Evolutionary conservation across 2,113 vertebrate genomes (phyloP).

Genomic region (Hemiscyllium ocellatum): DNA sequence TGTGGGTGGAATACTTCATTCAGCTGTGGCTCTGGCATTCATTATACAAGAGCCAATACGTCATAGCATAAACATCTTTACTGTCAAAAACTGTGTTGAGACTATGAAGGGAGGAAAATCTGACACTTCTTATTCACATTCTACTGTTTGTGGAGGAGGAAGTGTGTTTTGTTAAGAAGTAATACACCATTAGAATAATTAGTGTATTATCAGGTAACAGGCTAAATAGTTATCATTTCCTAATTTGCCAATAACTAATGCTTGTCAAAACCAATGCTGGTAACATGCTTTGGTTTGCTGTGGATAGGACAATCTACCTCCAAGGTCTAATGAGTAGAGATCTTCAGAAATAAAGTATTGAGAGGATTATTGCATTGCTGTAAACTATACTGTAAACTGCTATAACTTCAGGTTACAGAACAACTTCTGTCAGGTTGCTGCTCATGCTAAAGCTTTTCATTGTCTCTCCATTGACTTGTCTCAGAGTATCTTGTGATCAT

Average conservation of each 20-base stretch:
- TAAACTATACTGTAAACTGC: no score
- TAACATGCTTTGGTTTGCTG: no score
- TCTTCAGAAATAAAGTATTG: no score
- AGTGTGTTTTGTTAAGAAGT: background rate
- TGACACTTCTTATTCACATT: background rate
- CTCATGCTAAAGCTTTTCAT: no score
- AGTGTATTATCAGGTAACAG: background rate
- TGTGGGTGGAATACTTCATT: constrained; percentile 28
- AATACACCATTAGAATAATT: background rate
- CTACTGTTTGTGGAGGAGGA: background rate
- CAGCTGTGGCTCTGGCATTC: background rate
- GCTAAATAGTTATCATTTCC: background rate
- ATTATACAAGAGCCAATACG: background rate
- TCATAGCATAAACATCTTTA: constrained; percentile 1
- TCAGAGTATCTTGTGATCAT: no score
- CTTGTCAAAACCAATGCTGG: background rate
- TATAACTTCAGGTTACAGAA: no score
- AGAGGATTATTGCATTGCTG: no score
- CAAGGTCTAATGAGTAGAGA: no score
- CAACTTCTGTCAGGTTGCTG: no score
- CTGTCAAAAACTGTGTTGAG: background rate
- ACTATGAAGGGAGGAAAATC: background rate
- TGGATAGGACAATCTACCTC: no score
- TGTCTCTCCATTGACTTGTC: no score
- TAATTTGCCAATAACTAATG: background rate